Percentiles rank a stretch among this genome's conserved stretches.
Conservation (phyloP, 2,797 vertebrate genomes). For the Eulemur albifrons region DNA sequence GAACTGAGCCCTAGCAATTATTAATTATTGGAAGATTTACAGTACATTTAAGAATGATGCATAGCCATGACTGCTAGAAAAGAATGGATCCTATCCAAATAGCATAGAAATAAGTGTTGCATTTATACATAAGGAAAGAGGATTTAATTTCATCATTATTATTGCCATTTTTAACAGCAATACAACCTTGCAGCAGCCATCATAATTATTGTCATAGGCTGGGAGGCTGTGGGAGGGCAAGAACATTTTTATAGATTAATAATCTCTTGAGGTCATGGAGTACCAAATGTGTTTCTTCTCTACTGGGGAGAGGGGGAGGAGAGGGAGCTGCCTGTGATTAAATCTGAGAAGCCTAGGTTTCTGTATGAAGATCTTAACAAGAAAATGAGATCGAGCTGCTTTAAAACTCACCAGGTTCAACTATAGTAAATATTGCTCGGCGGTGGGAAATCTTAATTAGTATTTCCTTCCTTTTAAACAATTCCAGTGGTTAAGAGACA, state of each 20-base stretch:
- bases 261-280: conserved; percentile 71
- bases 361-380: conserved; percentile 61
- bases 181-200: conserved; percentile 63
- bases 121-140: conserved; percentile 73
- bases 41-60: conserved; percentile 57
- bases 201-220: conserved; percentile 77
- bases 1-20: conserved; percentile 34
- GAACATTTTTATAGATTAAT: conserved; percentile 80
- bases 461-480: conserved; percentile 70
- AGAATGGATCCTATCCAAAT: conserved; percentile 66
- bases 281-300: conserved; percentile 70
- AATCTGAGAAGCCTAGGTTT: conserved; percentile 68
- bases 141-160: conserved; percentile 79
- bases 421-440: conserved; percentile 75
- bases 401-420: conserved; percentile 49
- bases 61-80: conserved; percentile 16
- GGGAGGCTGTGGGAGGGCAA: conserved; percentile 76
- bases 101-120: conserved; percentile 71
- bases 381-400: conserved; percentile 58
- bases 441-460: conserved; percentile 75
- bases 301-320: background rate
- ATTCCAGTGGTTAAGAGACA: conserved; percentile 48
- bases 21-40: conserved; percentile 74
- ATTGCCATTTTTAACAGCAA: conserved; percentile 75
- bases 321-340: conserved; percentile 25